Evolutionary conservation across 1,140 invertebrate genomes (phyloP).

Genomic region (Leucophenga varia): DNA sequence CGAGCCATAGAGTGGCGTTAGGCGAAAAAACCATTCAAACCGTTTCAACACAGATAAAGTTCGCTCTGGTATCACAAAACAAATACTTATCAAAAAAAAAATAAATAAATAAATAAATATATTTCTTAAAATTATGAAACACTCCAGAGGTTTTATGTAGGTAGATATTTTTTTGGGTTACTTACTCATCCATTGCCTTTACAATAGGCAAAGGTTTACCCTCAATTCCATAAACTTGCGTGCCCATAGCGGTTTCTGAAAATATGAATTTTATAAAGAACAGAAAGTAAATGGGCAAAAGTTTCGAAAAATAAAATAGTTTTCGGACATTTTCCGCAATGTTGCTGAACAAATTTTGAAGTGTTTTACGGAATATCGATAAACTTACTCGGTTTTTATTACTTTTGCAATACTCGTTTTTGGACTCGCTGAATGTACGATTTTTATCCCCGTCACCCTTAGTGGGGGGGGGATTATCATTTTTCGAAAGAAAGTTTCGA

Average conservation of each 20-base stretch:
- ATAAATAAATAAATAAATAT: neutral
- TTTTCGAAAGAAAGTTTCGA: too few species aligned
- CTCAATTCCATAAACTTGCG: slow-evolving; percentile 31
- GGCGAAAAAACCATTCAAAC: slow-evolving; percentile 11
- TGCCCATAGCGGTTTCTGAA: slow-evolving; percentile 35
- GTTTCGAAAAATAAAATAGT: neutral
- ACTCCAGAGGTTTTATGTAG: too few species aligned
- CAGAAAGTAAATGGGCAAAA: neutral
- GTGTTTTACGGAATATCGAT: too few species aligned
- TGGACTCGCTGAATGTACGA: too few species aligned
- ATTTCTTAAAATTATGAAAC: too few species aligned
- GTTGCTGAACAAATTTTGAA: too few species aligned
- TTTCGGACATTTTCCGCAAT: too few species aligned
- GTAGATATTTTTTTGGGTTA: neutral
- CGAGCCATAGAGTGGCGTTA: slow-evolving; percentile 8
- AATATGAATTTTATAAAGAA: neutral
- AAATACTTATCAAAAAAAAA: neutral
- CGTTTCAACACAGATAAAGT: slow-evolving; percentile 19
- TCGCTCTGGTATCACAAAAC: slow-evolving; percentile 7
- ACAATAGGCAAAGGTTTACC: slow-evolving; percentile 22
- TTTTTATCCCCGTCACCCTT: too few species aligned
- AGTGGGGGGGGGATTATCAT: too few species aligned
- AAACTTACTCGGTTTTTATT: too few species aligned
- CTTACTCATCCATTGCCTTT: slow-evolving; percentile 20
- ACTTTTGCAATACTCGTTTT: too few species aligned